A percentile compares a stretch with the other conserved stretches of the same genome.
These are phyloP conservation scores for Saccostrea echinata DNA, from an alignment of 1,140 invertebrate genomes.

Conservation along the genomic window DNA sequence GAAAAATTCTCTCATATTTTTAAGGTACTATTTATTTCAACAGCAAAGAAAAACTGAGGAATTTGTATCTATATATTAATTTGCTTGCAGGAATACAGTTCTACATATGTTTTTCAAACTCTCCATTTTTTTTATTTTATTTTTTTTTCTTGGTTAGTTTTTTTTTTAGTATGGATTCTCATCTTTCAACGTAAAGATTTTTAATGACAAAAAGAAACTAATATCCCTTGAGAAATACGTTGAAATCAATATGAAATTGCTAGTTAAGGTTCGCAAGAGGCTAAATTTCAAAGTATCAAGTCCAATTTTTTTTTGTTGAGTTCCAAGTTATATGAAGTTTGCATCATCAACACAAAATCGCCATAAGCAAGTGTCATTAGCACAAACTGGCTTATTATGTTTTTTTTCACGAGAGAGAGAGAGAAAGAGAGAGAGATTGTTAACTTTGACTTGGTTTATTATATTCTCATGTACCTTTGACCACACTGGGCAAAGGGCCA, in stretches of 20 bases:
- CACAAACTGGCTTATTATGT: neutral
- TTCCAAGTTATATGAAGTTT: neutral
- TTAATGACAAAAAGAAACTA: constrained; percentile 39
- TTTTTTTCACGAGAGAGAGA: constrained; percentile 7
- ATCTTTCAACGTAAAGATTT: neutral
- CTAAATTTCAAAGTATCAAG: constrained; percentile 29
- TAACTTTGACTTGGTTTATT: neutral
- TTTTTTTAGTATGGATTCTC: constrained; percentile 11
- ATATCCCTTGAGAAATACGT: constrained; percentile 29
- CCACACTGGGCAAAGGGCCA: constrained; percentile 14
- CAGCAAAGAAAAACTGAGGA: no score
- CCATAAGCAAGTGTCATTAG: constrained; percentile 18
- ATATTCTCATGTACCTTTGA: constrained; percentile 6
- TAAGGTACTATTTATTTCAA: no score
- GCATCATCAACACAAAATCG: constrained; percentile 24
- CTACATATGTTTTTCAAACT: neutral
- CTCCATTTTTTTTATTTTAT: no score
- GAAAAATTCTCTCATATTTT: no score
- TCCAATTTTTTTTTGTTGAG: constrained; percentile 11
- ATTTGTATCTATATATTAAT: no score
- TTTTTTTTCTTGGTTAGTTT: neutral
- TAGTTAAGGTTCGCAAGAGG: constrained; percentile 30
- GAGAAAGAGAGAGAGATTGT: constrained; percentile 12
- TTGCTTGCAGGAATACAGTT: no score
- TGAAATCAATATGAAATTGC: constrained; percentile 31